Conservation (phyloP, 2,797 vertebrate genomes). For the Sternarchorhynchus goeldii region DNA sequence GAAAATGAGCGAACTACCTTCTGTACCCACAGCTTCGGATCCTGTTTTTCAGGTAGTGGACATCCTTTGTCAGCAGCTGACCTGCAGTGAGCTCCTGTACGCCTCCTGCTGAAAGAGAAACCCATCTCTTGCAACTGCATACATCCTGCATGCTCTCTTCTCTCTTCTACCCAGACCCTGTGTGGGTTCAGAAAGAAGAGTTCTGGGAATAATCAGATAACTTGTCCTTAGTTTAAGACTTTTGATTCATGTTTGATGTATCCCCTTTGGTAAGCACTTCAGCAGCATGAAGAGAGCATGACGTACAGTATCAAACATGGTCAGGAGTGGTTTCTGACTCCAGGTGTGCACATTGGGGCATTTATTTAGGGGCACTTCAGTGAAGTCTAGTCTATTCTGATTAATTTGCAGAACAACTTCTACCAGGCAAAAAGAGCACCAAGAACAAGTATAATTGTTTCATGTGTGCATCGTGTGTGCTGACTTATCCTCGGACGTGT, state of each 20-base stretch:
- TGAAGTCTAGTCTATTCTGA: neutral
- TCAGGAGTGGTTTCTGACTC: too few species aligned
- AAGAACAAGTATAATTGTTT: neutral
- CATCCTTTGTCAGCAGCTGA: slow-evolving; percentile 52
- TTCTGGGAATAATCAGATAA: neutral
- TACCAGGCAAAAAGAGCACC: neutral
- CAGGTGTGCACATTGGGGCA: neutral
- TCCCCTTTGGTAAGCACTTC: neutral
- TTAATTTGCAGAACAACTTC: neutral
- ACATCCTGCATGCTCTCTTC: neutral
- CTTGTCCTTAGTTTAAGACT: neutral
- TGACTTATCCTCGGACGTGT: neutral
- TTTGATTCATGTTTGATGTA: neutral
- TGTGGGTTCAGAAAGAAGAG: neutral
- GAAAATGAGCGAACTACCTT: neutral
- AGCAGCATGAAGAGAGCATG: too few species aligned
- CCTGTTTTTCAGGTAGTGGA: slow-evolving; percentile 54
- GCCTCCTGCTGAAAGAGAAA: slow-evolving; percentile 57
- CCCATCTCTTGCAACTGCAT: neutral
- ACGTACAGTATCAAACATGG: too few species aligned
- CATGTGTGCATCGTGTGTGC: neutral
- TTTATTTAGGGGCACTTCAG: neutral
- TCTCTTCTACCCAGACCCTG: neutral
- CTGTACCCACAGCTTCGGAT: slow-evolving; percentile 39
- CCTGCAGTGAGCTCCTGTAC: slow-evolving; percentile 52